Percentiles rank a stretch among this genome's conserved stretches.
phyloP scores from a whole-genome alignment of 2,113 vertebrate species.

The Urocynchramus pylzowi region DNA sequence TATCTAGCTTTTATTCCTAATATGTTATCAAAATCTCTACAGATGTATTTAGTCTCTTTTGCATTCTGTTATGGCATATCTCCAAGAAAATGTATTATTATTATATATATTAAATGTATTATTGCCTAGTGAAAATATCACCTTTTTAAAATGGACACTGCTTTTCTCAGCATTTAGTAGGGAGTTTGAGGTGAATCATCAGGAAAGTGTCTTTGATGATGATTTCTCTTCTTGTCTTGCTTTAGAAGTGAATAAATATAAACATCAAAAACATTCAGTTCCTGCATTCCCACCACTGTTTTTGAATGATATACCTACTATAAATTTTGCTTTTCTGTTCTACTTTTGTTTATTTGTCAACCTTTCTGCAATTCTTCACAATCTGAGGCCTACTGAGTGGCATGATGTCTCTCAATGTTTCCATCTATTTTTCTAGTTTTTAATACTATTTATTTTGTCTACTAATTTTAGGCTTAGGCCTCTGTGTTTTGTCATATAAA shows the following conservation, averaged over 20 bases:
- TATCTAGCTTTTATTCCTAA: not conserved
- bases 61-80: fast-evolving
- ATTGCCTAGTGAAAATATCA: not conserved
- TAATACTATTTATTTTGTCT: not conserved
- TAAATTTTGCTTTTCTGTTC: not conserved
- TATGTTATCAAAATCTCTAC: not conserved
- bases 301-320: not conserved
- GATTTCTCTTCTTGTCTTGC: not conserved
- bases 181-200: fast-evolving
- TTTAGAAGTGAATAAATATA: not conserved
- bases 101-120: no score
- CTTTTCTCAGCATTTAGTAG: not conserved
- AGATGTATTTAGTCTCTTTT: not conserved
- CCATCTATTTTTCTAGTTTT: not conserved
- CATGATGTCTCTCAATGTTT: not conserved
- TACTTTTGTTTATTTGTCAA: not conserved
- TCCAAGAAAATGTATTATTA: not conserved
- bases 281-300: fast-evolving
- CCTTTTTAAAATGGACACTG: not conserved
- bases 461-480: not conserved
- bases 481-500: not conserved
- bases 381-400: not conserved
- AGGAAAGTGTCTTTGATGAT: not conserved
- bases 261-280: not conserved
- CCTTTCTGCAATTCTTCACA: not conserved